Evolutionary conservation across 2,113 vertebrate species (phyloP).

Genomic region (Alectura lathami): DNA sequence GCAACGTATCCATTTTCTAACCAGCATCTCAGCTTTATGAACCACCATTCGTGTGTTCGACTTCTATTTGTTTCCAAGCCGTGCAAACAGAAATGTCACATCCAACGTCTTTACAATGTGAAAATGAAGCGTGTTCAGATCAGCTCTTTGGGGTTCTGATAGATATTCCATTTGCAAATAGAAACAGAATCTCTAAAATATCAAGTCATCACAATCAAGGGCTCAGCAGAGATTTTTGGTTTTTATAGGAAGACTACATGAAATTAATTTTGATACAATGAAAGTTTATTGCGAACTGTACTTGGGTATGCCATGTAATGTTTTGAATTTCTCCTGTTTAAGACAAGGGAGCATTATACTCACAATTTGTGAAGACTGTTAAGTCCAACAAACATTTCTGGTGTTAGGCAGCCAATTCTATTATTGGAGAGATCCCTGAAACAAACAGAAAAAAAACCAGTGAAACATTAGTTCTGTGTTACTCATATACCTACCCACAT

Average conservation of each 20-base stretch:
- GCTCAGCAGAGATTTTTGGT: background rate
- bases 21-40: background rate
- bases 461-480: background rate
- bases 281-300: background rate
- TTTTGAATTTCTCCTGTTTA: background rate
- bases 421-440: slow-evolving; percentile 91
- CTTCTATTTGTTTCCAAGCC: background rate
- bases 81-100: background rate
- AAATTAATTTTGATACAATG: background rate
- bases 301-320: background rate
- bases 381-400: slow-evolving; percentile 88
- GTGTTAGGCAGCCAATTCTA: slow-evolving; percentile 88
- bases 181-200: background rate
- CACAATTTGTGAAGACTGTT: slow-evolving; percentile 88
- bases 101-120: background rate
- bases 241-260: background rate
- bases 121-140: background rate
- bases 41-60: background rate
- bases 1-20: background rate
- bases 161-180: background rate
- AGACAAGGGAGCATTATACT: slow-evolving; percentile 68
- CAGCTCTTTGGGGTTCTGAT: background rate
- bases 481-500: background rate
- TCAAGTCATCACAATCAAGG: background rate
- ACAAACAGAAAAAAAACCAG: background rate